Evolutionary conservation across 2,113 vertebrate species (phyloP), one percentile per base, ranked within the genome.

Genomic region (Trachemys scripta): DNA sequence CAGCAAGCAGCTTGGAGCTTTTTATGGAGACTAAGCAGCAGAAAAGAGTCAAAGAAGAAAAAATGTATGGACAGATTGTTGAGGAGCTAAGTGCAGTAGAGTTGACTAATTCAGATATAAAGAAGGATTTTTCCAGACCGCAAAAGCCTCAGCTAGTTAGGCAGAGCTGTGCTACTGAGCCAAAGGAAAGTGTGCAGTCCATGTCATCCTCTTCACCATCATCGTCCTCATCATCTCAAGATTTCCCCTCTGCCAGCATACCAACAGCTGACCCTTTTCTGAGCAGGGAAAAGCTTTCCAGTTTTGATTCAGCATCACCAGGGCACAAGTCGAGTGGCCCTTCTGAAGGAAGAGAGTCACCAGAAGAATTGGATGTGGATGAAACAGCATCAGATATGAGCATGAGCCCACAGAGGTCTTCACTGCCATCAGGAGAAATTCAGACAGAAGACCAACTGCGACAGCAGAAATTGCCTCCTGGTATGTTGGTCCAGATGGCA

Each of bases 51-150:
- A 99, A 99, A 96, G 99, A 99, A 94, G 99, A 99, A 98, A 99
- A 99, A 95, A 99, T 99, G 99, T 99, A 99, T 25, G 99, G 99
- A 8, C 99, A 99, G 97, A 99, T 99, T 51, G 99, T 99, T 9
- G 99, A 99, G 96, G 99, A 99, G 85, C 98, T 99, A 91, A 99
- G 99, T n/a, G 99, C 99, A 1, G 99, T 99, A 86, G 99, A 99
- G 95, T 98, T 99, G 54, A 99, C 99, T 90, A 99, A 99, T 84
- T 98, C 99, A 1, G 98, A 99, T 94, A 97, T 99, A 91, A 99
- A 99, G 80, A 99, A 99, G 94, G 98, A 97, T 90, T 95, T 98
- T 38, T 94, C 96, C 80, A 98, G 98, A 91, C 90, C 98, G 10
- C 98, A 98, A 85, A 99, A 99, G 76, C 98, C 98, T 92, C 98